Evolutionary conservation across 2,888 invertebrate genomes (phyloP).

Genomic region (Eupithecia centaureata): DNA sequence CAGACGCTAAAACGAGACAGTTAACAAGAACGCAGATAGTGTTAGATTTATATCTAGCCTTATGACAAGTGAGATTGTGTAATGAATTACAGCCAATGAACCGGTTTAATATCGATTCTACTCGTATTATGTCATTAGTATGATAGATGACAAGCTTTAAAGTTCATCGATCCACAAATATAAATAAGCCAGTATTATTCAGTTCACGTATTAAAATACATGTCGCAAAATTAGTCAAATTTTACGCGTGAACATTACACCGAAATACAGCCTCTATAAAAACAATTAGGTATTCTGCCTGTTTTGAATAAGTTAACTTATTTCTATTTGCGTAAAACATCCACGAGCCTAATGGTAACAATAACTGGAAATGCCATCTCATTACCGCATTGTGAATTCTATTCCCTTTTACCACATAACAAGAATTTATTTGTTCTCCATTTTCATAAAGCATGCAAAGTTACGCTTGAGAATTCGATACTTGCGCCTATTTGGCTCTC

Average conservation of each 20-base stretch:
- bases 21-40: slow-evolving; percentile 63
- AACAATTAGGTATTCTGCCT: slow-evolving; percentile 40
- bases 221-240: slow-evolving; percentile 11
- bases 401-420: slow-evolving; percentile 70
- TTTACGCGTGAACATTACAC: slow-evolving; percentile 2
- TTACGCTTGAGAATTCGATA: slow-evolving; percentile 61
- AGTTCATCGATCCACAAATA: slow-evolving; percentile 38
- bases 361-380: slow-evolving; percentile 68
- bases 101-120: slow-evolving; percentile 48
- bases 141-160: slow-evolving; percentile 39
- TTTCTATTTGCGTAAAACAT: slow-evolving; percentile 58
- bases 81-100: slow-evolving; percentile 52
- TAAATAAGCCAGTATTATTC: slow-evolving; percentile 24
- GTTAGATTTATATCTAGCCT: slow-evolving; percentile 60
- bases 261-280: slow-evolving; percentile 29
- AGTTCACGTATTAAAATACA: background rate
- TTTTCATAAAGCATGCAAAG: slow-evolving; percentile 70
- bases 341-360: slow-evolving; percentile 61
- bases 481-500: slow-evolving; percentile 58
- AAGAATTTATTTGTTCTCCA: slow-evolving; percentile 75
- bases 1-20: slow-evolving; percentile 59
- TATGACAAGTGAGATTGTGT: slow-evolving; percentile 56
- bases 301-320: slow-evolving; percentile 46
- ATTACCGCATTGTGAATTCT: slow-evolving; percentile 71
- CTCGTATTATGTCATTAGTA: slow-evolving; percentile 32